These are phyloP conservation scores for Thecocarcelia acutangulata DNA, from an alignment of 2,888 invertebrate genomes.

Conservation along the genomic window DNA sequence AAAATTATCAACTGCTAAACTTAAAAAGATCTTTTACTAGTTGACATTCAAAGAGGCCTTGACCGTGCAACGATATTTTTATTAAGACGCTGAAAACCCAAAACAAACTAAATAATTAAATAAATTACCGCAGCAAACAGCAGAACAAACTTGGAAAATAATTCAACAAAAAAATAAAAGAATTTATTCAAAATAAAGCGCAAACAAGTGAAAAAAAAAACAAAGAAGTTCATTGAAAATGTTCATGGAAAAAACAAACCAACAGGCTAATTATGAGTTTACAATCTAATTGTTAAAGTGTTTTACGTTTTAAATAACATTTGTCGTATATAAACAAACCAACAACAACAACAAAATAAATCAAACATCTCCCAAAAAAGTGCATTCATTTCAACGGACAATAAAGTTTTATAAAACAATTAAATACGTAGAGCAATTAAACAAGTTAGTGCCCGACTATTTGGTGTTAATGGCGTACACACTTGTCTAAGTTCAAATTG, in stretches of 20 bases:
- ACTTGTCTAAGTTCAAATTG: too few relatives aligned
- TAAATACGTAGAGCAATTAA: too few relatives aligned
- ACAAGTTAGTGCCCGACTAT: too few relatives aligned
- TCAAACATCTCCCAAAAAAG: neutral
- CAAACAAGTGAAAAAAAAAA: conserved; percentile 6
- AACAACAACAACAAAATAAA: neutral
- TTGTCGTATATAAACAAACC: neutral
- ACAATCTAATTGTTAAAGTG: neutral
- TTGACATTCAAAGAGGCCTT: conserved; percentile 64
- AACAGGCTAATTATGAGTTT: conserved; percentile 4
- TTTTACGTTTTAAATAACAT: neutral
- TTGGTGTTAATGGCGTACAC: too few relatives aligned
- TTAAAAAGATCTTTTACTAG: conserved; percentile 41
- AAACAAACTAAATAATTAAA: neutral
- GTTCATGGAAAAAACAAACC: conserved; percentile 20
- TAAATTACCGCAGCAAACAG: neutral
- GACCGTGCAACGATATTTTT: conserved; percentile 38
- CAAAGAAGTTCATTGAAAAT: conserved; percentile 3
- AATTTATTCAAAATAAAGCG: conserved; percentile 27
- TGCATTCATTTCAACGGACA: conserved; percentile 4
- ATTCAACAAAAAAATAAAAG: conserved; percentile 6
- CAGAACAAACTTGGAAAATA: conserved; percentile 41
- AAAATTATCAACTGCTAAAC: conserved; percentile 2
- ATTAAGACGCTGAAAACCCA: neutral
- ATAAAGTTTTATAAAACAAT: neutral